A percentile compares a stretch with the other conserved stretches of the same genome.
Conservation (phyloP, 2,113 vertebrate species). For the Deroptyus accipitrinus region DNA sequence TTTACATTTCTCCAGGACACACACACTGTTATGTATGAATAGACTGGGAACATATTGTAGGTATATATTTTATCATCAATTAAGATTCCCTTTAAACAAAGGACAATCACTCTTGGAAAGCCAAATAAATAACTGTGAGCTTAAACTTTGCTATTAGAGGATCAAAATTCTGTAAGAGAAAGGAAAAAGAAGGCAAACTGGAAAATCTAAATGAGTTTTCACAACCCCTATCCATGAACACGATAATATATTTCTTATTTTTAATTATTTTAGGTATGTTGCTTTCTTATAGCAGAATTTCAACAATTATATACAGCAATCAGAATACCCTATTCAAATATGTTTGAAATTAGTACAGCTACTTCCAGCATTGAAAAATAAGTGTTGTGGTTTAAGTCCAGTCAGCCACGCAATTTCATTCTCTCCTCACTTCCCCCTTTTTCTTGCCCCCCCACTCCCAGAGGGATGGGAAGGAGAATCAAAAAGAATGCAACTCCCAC, state of each 20-base stretch:
- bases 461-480: no score
- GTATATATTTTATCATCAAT: not conserved
- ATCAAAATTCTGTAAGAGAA: not conserved
- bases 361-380: not conserved
- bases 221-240: fast-evolving
- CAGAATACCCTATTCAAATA: not conserved
- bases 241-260: not conserved
- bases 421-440: no score
- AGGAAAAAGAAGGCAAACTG: not conserved
- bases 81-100: not conserved
- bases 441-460: no score
- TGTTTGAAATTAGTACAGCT: not conserved
- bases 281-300: not conserved
- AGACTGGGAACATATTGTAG: not conserved
- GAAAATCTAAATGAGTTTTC: not conserved
- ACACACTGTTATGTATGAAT: not conserved
- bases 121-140: not conserved
- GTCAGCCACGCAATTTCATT: no score
- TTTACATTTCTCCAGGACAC: not conserved
- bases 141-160: not conserved
- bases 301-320: no score
- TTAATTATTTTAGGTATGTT: not conserved
- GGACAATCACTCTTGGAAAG: not conserved
- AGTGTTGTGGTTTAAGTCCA: no score
- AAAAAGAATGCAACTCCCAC: no score